A percentile compares a stretch with the other conserved stretches of the same genome.
Conservation (phyloP, 2,888 invertebrate genomes). For the Charanyca ferruginea region DNA sequence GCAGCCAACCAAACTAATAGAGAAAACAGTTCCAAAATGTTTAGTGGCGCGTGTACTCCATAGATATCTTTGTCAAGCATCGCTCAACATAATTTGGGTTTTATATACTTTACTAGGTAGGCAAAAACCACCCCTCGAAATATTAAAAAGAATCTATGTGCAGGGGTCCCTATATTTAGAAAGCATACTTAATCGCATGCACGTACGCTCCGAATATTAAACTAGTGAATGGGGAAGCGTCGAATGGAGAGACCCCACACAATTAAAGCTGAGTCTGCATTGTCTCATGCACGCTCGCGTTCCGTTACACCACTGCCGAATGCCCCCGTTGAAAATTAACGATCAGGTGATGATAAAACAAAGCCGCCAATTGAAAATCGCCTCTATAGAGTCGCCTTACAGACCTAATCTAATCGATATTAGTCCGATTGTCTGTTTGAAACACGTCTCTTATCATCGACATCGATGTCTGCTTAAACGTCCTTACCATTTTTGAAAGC, state of each 20-base stretch:
- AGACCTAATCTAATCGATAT: constrained; percentile 65
- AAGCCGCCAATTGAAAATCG: constrained; percentile 48
- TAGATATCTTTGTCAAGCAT: constrained; percentile 69
- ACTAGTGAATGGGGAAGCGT: constrained; percentile 87
- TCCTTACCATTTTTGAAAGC: constrained; percentile 63
- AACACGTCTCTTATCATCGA: constrained; percentile 70
- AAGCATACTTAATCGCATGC: constrained; percentile 89
- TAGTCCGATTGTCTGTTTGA: constrained; percentile 64
- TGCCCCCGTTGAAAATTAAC: constrained; percentile 61
- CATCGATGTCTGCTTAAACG: constrained; percentile 67
- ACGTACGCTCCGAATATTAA: constrained; percentile 88
- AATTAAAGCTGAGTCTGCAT: constrained; percentile 82
- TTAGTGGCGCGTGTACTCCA: constrained; percentile 63
- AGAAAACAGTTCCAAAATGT: constrained; percentile 19
- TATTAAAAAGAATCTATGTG: constrained; percentile 79
- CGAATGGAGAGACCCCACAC: constrained; percentile 86
- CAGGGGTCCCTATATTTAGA: constrained; percentile 87
- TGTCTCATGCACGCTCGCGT: constrained; percentile 78
- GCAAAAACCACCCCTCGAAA: constrained; percentile 83
- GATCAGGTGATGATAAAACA: constrained; percentile 66
- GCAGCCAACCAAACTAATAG: not conserved
- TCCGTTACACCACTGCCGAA: constrained; percentile 75
- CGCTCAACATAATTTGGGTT: constrained; percentile 81
- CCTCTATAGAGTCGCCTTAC: constrained; percentile 43
- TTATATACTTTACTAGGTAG: constrained; percentile 86